Conservation (phyloP, 2,797 vertebrate species). For the Sebastes hubbsi region DNA sequence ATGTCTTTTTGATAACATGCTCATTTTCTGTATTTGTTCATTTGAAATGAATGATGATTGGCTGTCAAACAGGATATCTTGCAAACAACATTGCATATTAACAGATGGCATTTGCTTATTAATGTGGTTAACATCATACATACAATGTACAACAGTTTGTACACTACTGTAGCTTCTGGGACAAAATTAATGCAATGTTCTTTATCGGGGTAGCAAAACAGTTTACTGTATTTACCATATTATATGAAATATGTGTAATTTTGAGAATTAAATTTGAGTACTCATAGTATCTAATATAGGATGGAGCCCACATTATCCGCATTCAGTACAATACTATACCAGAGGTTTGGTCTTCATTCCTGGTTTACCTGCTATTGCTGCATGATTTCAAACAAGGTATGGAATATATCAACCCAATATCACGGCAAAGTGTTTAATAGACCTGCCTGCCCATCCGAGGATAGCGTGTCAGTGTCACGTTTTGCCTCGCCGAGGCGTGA, state of each 20-base stretch:
- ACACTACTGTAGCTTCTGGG: not conserved
- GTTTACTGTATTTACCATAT: conserved; percentile 44
- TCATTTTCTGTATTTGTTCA: conserved; percentile 42
- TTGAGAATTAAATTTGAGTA: conserved; percentile 47
- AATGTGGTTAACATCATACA: not conserved
- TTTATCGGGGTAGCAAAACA: not conserved
- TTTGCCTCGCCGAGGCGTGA: too few relatives aligned
- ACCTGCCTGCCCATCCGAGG: not conserved
- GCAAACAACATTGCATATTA: not conserved
- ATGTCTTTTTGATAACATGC: conserved; percentile 56
- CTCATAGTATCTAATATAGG: conserved; percentile 11
- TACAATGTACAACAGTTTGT: not conserved
- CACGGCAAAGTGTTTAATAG: too few relatives aligned
- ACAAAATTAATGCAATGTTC: conserved; percentile 22
- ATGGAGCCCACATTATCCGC: conserved; percentile 28
- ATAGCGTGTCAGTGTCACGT: too few relatives aligned
- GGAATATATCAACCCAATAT: not conserved
- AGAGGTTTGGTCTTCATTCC: conserved; percentile 6
- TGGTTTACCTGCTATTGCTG: conserved; percentile 13
- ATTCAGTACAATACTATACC: not conserved
- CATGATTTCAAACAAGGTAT: conserved; percentile 19
- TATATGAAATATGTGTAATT: conserved; percentile 47
- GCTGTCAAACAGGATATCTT: conserved; percentile 15
- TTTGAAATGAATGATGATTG: conserved; percentile 18
- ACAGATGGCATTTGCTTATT: conserved; percentile 5